These are phyloP conservation scores for Dryobota labecula DNA, from an alignment of 2,888 invertebrate species.

Conservation along the genomic window DNA sequence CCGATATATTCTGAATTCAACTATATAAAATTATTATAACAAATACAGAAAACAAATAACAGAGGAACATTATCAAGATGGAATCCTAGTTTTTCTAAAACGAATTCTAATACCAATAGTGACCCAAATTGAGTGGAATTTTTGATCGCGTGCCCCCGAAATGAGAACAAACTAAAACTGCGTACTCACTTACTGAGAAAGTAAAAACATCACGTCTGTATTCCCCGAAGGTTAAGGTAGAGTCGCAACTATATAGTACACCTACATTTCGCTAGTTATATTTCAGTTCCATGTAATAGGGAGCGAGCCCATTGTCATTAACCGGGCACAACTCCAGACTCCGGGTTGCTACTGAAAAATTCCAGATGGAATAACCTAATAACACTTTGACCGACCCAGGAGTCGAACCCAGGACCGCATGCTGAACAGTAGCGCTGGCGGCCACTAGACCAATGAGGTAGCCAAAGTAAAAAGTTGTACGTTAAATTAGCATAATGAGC, in stretches of 20 bases:
- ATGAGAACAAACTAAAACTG: slow-evolving; percentile 41
- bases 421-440: too few species aligned
- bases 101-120: neutral
- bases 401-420: too few species aligned
- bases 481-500: too few species aligned
- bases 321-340: neutral
- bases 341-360: too few species aligned
- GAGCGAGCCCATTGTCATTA: neutral
- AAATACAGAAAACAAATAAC: neutral
- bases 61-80: neutral
- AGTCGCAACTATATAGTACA: neutral
- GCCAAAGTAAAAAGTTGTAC: too few species aligned
- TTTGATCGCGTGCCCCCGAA: slow-evolving; percentile 55
- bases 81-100: neutral
- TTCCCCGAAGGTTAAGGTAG: neutral
- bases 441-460: too few species aligned
- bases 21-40: too few species aligned
- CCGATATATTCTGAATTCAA: neutral
- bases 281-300: neutral
- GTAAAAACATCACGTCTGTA: neutral
- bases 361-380: too few species aligned
- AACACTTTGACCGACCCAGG: too few species aligned
- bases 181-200: slow-evolving; percentile 13
- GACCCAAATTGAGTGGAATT: slow-evolving; percentile 48
- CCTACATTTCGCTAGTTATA: neutral